phyloP scores from a whole-genome alignment of 2,113 vertebrate genomes.

The Desmodus rotundus region DNA sequence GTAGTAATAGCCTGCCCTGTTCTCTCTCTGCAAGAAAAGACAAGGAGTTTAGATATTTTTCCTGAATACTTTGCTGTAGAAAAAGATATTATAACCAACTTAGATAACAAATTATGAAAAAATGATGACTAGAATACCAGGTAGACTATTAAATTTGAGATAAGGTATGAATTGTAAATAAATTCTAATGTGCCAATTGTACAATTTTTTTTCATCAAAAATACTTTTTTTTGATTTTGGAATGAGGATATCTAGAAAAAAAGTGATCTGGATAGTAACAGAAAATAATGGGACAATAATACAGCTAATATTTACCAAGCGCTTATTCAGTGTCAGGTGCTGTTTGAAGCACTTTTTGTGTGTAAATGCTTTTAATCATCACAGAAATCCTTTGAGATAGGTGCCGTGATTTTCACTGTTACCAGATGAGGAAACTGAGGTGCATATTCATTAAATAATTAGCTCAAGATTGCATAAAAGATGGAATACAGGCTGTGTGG shows the following conservation, averaged over 20 bases:
- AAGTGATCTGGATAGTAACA: not conserved
- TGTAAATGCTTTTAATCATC: not conserved
- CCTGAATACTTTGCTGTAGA: not conserved
- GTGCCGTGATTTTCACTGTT: not conserved
- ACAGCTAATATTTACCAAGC: not conserved
- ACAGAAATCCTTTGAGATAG: not conserved
- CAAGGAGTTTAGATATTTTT: not conserved
- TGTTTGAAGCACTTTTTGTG: not conserved
- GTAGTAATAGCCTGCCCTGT: fast-evolving
- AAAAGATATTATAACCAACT: not conserved
- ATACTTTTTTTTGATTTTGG: not conserved
- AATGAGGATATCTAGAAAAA: not conserved
- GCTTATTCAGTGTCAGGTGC: not conserved
- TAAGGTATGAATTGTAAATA: not conserved
- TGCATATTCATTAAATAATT: not conserved
- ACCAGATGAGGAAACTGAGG: not conserved
- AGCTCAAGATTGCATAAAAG: not conserved
- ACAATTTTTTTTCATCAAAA: not conserved
- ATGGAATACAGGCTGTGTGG: not conserved
- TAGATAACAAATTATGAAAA: not conserved
- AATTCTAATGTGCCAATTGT: not conserved
- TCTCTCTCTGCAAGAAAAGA: not conserved
- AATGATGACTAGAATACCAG: not conserved
- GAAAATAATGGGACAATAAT: not conserved
- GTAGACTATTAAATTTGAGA: not conserved